These are phyloP conservation scores for Chascanopsetta lugubris DNA, from an alignment of 2,113 vertebrate species.

Conservation along the genomic window DNA sequence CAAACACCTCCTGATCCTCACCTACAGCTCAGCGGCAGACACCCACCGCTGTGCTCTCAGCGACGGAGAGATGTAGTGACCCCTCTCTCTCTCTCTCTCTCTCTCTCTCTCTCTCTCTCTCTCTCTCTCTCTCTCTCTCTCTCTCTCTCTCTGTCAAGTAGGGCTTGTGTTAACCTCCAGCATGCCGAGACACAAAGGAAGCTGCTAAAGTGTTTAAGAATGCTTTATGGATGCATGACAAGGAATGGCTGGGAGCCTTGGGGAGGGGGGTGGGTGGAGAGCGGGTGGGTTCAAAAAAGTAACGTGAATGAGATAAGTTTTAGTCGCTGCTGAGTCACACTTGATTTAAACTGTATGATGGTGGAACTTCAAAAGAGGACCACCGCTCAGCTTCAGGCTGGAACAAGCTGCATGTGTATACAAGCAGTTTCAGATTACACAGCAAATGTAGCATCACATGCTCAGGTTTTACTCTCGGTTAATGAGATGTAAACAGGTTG, in stretches of 20 bases:
- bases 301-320: constrained; percentile 68
- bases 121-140: constrained; percentile 23
- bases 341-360: constrained; percentile 52
- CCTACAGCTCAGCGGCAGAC: constrained; percentile 78
- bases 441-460: neutral
- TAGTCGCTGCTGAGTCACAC: constrained; percentile 57
- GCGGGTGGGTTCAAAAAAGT: constrained; percentile 68
- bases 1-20: constrained; percentile 82
- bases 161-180: constrained; percentile 77
- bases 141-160: constrained; percentile 63
- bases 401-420: constrained; percentile 8
- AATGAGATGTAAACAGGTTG: neutral
- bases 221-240: constrained; percentile 75
- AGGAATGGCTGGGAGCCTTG: constrained; percentile 60
- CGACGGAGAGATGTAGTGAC: constrained; percentile 79
- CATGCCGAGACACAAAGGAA: constrained; percentile 71
- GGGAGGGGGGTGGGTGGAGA: too few species aligned
- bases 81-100: constrained; percentile 25
- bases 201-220: constrained; percentile 75
- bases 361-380: constrained; percentile 42
- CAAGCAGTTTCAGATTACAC: constrained; percentile 20
- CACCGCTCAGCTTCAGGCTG: neutral
- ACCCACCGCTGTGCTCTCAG: constrained; percentile 71
- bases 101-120: constrained; percentile 23
- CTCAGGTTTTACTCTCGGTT: neutral